Evolutionary conservation across 2,888 invertebrate genomes (phyloP).

Genomic region (Coleophora flavipennella): DNA sequence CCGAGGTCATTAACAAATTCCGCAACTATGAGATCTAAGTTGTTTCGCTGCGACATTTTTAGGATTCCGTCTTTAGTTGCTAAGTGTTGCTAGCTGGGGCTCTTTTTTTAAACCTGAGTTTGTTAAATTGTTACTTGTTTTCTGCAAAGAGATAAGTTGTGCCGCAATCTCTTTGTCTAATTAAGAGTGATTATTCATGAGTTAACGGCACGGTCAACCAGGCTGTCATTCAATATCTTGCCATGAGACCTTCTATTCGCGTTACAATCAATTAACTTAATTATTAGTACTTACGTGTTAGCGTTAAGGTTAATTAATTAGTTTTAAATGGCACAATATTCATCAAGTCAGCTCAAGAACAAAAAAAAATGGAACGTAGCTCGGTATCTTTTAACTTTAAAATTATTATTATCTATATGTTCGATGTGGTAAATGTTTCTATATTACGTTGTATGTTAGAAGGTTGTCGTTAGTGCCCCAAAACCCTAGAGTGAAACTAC

Average conservation of each 20-base stretch:
- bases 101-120: conserved; percentile 9
- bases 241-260: conserved; percentile 30
- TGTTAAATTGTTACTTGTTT: conserved; percentile 12
- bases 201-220: conserved; percentile 13
- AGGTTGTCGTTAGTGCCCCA: conserved; percentile 30
- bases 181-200: conserved; percentile 1
- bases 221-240: conserved; percentile 38
- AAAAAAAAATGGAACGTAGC: conserved; percentile 54
- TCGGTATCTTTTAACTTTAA: conserved; percentile 41
- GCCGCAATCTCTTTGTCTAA: conserved; percentile 35
- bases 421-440: conserved; percentile 43
- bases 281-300: conserved; percentile 19
- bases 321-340: conserved; percentile 58
- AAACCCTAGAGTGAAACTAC: conserved; percentile 31
- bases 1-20: conserved; percentile 88
- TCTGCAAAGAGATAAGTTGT: conserved; percentile 39
- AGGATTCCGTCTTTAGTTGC: conserved; percentile 9
- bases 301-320: conserved; percentile 36
- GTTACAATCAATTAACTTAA: conserved; percentile 15
- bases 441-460: conserved; percentile 39
- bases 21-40: conserved; percentile 93
- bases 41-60: conserved; percentile 6
- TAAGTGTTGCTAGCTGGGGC: conserved; percentile 5
- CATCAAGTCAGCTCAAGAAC: conserved; percentile 69
- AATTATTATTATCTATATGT: conserved; percentile 33